Conservation (phyloP, 2,797 vertebrate genomes). For the Scyliorhinus canicula region DNA sequence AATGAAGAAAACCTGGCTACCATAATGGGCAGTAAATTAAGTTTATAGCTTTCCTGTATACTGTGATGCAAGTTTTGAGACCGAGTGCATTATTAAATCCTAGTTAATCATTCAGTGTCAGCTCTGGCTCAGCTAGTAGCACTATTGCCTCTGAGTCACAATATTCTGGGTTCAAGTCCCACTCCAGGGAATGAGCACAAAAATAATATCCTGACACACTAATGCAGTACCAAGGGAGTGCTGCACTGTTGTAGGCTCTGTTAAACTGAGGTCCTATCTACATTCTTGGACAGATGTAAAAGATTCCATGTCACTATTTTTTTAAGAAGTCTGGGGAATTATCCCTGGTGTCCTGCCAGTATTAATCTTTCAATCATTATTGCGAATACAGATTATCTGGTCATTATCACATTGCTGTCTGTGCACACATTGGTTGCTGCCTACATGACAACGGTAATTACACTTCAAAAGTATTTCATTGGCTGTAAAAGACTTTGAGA, state of each 20-base stretch:
- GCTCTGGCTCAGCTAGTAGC: no score
- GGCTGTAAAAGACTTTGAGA: not conserved
- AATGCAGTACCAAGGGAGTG: not conserved
- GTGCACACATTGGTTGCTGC: not conserved
- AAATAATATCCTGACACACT: not conserved
- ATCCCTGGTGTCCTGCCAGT: not conserved
- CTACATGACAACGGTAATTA: not conserved
- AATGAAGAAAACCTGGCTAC: not conserved
- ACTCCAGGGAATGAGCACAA: not conserved
- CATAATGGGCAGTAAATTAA: not conserved
- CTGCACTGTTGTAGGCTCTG: not conserved
- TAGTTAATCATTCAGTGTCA: conserved; percentile 5
- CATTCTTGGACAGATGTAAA: not conserved
- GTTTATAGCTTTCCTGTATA: not conserved
- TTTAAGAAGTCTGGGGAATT: not conserved
- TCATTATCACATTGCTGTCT: not conserved
- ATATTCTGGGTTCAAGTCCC: no score
- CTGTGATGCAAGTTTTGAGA: conserved; percentile 13
- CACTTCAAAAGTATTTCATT: not conserved
- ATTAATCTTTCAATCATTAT: not conserved
- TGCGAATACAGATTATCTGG: not conserved
- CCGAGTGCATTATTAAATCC: conserved; percentile 42
- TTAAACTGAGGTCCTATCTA: not conserved
- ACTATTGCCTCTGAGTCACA: not conserved
- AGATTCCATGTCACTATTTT: not conserved